A percentile compares a stretch with the other conserved stretches of the same genome.
phyloP scores from a whole-genome alignment of 2,113 vertebrate genomes.

The Rhegmatorhina hoffmannsi region DNA sequence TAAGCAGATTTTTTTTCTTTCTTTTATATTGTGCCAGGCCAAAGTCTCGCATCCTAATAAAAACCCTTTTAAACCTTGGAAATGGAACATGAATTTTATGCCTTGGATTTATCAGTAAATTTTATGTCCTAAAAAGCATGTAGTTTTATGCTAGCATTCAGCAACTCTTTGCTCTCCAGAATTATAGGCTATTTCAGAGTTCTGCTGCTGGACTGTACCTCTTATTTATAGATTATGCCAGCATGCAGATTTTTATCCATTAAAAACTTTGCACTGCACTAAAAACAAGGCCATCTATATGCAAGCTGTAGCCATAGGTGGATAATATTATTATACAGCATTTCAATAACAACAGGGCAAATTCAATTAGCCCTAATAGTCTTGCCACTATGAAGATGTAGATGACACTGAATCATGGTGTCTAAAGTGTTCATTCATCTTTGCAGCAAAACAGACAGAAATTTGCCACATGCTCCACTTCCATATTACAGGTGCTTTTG shows the following conservation, averaged over 20 bases:
- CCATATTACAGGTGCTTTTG: neutral
- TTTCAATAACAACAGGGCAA: constrained; percentile 28
- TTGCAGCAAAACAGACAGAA: neutral
- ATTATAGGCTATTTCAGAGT: constrained; percentile 18
- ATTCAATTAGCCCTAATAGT: constrained; percentile 16
- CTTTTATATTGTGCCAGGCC: neutral
- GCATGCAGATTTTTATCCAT: constrained; percentile 22
- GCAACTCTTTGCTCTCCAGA: constrained; percentile 3
- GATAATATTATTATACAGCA: neutral
- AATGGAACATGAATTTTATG: neutral
- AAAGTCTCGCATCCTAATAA: neutral
- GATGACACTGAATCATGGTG: neutral
- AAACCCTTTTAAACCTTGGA: neutral
- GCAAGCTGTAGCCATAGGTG: neutral
- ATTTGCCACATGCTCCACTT: neutral
- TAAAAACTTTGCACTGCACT: neutral
- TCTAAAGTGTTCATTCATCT: neutral
- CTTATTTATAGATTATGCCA: constrained; percentile 18
- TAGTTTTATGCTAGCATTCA: constrained; percentile 10
- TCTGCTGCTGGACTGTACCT: neutral
- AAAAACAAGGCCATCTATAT: neutral
- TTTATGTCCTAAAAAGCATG: neutral
- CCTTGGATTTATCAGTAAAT: neutral
- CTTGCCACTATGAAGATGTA: neutral
- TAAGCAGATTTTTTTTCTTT: neutral